Percentiles rank a stretch among this genome's conserved stretches.
phyloP scores from a whole-genome alignment of 1,140 invertebrate genomes.

The Armadillidium nasatum region DNA sequence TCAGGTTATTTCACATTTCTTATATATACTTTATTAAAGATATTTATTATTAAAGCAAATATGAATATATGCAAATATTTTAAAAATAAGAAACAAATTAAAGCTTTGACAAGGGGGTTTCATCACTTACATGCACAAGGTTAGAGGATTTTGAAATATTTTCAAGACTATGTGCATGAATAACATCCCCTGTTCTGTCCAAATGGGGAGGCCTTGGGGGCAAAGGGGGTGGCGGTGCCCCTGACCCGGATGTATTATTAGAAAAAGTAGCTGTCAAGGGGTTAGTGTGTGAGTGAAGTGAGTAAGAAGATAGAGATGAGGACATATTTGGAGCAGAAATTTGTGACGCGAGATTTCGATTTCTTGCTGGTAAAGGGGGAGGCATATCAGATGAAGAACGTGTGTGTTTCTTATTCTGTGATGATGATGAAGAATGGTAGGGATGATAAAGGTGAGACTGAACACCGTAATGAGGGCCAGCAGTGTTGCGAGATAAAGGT shows the following conservation, averaged over 20 bases:
- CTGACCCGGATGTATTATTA: slow-evolving; percentile 44
- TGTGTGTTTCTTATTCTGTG: slow-evolving; percentile 19
- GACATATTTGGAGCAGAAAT: slow-evolving; percentile 43
- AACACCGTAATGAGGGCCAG: slow-evolving; percentile 38
- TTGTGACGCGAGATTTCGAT: slow-evolving; percentile 44
- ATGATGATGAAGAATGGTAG: slow-evolving; percentile 4
- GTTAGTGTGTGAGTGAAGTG: slow-evolving; percentile 42
- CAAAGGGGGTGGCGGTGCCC: slow-evolving; percentile 55
- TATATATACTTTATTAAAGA: too few species aligned
- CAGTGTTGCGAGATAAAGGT: slow-evolving; percentile 43
- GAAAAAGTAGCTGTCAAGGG: slow-evolving; percentile 48
- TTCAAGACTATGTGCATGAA: slow-evolving; percentile 43
- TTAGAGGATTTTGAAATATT: slow-evolving; percentile 41
- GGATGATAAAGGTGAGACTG: neutral
- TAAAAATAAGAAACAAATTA: too few species aligned
- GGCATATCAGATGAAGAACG: slow-evolving; percentile 43
- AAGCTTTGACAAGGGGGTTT: too few species aligned
- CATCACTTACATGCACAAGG: slow-evolving; percentile 38
- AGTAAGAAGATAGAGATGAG: slow-evolving; percentile 3
- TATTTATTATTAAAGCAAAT: too few species aligned
- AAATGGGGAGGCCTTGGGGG: slow-evolving; percentile 52
- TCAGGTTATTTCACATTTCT: too few species aligned
- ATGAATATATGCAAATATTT: too few species aligned
- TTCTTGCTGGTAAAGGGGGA: slow-evolving; percentile 42
- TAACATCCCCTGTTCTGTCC: slow-evolving; percentile 39